A percentile compares a stretch with the other conserved stretches of the same genome.
These are phyloP conservation scores for Thereva nobilitata DNA, from an alignment of 2,888 invertebrate species.

Conservation along the genomic window DNA sequence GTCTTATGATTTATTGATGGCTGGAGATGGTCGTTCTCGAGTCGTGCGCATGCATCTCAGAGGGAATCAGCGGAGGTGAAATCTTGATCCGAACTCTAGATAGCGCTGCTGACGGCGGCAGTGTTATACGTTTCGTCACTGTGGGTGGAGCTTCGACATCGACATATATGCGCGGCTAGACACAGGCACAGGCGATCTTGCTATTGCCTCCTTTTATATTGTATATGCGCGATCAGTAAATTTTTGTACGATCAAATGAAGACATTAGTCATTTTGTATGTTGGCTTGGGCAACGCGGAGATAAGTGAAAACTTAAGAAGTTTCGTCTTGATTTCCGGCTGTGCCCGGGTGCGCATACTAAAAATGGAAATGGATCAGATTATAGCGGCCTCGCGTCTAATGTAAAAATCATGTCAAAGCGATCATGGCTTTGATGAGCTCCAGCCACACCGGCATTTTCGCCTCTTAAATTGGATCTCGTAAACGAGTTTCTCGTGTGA, in stretches of 20 bases:
- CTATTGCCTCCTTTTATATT: slow-evolving; percentile 1
- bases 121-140: slow-evolving; percentile 24
- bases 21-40: slow-evolving; percentile 36
- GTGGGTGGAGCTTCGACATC: slow-evolving; percentile 29
- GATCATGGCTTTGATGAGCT: slow-evolving; percentile 21
- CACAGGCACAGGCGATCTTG: too few relatives aligned
- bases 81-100: slow-evolving; percentile 41
- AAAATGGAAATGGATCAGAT: slow-evolving; percentile 29
- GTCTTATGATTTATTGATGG: slow-evolving; percentile 43
- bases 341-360: slow-evolving; percentile 1
- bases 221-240: not conserved
- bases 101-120: slow-evolving; percentile 31
- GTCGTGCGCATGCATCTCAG: slow-evolving; percentile 40
- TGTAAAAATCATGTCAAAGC: slow-evolving; percentile 30
- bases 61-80: slow-evolving; percentile 40
- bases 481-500: slow-evolving; percentile 11
- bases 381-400: slow-evolving; percentile 15
- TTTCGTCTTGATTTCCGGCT: slow-evolving; percentile 7
- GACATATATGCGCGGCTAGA: not conserved
- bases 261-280: slow-evolving; percentile 24
- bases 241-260: slow-evolving; percentile 10
- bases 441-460: slow-evolving; percentile 5
- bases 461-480: slow-evolving; percentile 17
- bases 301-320: slow-evolving; percentile 9
- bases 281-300: not conserved